phyloP scores from a whole-genome alignment of 2,888 invertebrate genomes.

The Sesia apiformis region DNA sequence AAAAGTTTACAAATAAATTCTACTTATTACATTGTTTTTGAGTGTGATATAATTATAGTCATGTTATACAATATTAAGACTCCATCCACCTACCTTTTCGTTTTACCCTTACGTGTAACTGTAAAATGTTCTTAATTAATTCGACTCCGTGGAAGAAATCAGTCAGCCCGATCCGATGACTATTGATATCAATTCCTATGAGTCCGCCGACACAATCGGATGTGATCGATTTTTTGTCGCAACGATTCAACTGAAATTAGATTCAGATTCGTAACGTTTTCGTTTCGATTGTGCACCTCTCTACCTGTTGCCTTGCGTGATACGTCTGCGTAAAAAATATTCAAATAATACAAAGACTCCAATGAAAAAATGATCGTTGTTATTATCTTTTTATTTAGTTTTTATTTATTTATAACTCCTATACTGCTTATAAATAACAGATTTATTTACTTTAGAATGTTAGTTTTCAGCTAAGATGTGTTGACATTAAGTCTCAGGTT shows the following conservation, averaged over 20 bases:
- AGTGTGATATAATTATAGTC: too few relatives aligned
- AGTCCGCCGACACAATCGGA: conserved; percentile 55
- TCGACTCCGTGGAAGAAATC: conserved; percentile 37
- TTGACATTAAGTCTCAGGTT: too few relatives aligned
- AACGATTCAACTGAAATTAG: conserved; percentile 56
- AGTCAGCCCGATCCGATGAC: conserved; percentile 41
- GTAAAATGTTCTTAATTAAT: conserved; percentile 38
- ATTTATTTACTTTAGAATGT: too few relatives aligned
- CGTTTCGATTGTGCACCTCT: conserved; percentile 14
- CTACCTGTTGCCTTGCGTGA: conserved; percentile 11
- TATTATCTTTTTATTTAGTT: background rate
- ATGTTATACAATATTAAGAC: too few relatives aligned
- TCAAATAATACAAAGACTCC: background rate
- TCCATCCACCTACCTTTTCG: too few relatives aligned
- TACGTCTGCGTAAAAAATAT: conserved; percentile 23
- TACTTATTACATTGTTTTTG: too few relatives aligned
- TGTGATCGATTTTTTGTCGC: conserved; percentile 57
- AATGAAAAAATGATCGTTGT: background rate
- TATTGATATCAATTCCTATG: conserved; percentile 56
- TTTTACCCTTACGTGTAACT: background rate
- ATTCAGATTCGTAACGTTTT: conserved; percentile 52
- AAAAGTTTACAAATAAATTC: too few relatives aligned
- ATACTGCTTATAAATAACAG: too few relatives aligned
- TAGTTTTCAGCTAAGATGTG: too few relatives aligned
- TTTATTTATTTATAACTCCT: background rate